A percentile compares a stretch with the other conserved stretches of the same genome.
These are phyloP conservation scores for Ataeniobius toweri DNA, from an alignment of 2,797 vertebrate genomes.

Conservation along the genomic window DNA sequence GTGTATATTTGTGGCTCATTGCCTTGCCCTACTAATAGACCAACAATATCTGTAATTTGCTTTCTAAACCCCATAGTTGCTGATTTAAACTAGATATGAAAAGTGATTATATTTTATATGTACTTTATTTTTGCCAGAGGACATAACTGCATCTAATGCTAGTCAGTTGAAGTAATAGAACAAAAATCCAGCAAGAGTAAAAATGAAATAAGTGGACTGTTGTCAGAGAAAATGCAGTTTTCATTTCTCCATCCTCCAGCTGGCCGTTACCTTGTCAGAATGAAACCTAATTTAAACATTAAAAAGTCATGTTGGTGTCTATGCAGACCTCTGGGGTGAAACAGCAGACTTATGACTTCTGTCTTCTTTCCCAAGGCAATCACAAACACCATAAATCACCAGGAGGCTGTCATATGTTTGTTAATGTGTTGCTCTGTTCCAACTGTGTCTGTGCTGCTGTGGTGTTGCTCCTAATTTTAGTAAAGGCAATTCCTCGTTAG, in stretches of 20 bases:
- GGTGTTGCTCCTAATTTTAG: slow-evolving; percentile 43
- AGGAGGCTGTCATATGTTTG: slow-evolving; percentile 39
- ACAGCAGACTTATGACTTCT: slow-evolving; percentile 66
- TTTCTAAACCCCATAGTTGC: not conserved
- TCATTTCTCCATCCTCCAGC: slow-evolving; percentile 55
- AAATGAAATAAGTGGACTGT: slow-evolving; percentile 37
- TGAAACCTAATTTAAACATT: slow-evolving; percentile 76
- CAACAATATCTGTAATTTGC: not conserved
- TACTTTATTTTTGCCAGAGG: slow-evolving; percentile 29
- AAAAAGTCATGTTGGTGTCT: slow-evolving; percentile 58
- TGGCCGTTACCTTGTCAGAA: slow-evolving; percentile 39
- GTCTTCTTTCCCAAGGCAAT: slow-evolving; percentile 57
- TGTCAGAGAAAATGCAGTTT: slow-evolving; percentile 46
- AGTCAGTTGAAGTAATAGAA: slow-evolving; percentile 14
- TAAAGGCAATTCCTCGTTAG: slow-evolving; percentile 65
- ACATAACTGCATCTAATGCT: slow-evolving; percentile 31
- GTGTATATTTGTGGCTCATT: not conserved
- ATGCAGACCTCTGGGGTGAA: slow-evolving; percentile 48
- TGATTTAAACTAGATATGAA: not conserved
- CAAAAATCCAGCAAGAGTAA: slow-evolving; percentile 1
- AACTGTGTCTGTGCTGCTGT: slow-evolving; percentile 25
- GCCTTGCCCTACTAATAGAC: not conserved
- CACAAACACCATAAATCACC: slow-evolving; percentile 54
- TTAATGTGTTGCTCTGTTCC: slow-evolving; percentile 12
- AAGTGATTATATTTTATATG: not conserved